A percentile compares a stretch with the other conserved stretches of the same genome.
Conservation (phyloP, 1,140 invertebrate genomes). For the Drosophila truncata region DNA sequence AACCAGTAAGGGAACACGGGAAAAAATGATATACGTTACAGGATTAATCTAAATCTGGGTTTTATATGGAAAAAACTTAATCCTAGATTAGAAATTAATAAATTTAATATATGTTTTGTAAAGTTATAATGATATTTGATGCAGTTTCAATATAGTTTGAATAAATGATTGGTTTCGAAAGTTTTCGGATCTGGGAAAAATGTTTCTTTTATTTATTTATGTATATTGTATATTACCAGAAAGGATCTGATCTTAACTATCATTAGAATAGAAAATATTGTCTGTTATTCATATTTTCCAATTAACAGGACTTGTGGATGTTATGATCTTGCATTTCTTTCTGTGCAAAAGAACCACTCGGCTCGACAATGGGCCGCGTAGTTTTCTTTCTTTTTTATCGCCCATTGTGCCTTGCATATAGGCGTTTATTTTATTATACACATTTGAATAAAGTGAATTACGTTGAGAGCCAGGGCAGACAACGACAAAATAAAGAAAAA, state of each 20-base stretch:
- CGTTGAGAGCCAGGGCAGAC: constrained; percentile 37
- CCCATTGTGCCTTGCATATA: constrained; percentile 64
- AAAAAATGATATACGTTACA: neutral
- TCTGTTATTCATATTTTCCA: neutral
- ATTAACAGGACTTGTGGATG: neutral
- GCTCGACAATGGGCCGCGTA: constrained; percentile 56
- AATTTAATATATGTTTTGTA: neutral
- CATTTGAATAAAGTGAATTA: constrained; percentile 80
- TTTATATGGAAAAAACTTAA: no score
- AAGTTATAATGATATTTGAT: neutral
- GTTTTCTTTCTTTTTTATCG: constrained; percentile 46
- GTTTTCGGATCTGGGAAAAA: no score
- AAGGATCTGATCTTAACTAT: neutral
- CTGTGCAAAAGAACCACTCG: constrained; percentile 31
- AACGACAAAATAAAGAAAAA: constrained; percentile 16
- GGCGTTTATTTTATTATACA: constrained; percentile 76
- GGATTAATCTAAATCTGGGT: neutral
- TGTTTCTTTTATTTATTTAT: neutral
- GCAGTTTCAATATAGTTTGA: neutral
- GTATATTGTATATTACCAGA: neutral
- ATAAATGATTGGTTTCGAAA: no score
- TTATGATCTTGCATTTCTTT: constrained; percentile 2
- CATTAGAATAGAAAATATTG: neutral
- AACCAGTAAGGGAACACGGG: constrained; percentile 21
- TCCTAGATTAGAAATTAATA: no score